Evolutionary conservation across 2,113 vertebrate species (phyloP).

Genomic region (Aepyceros melampus): DNA sequence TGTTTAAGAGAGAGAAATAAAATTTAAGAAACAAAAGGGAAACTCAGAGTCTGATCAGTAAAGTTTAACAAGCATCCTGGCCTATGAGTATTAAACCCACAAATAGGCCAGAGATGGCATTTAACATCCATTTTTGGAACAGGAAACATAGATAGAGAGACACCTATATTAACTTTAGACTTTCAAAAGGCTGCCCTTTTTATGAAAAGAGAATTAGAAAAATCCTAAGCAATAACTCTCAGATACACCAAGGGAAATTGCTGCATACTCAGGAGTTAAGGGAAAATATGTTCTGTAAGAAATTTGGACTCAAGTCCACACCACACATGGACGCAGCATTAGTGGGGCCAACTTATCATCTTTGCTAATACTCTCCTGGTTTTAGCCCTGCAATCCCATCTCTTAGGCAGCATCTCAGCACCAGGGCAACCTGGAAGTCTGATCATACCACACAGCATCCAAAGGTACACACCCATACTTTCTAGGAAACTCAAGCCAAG

Average conservation of each 20-base stretch:
- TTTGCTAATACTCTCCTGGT: background rate
- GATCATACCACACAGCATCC: background rate
- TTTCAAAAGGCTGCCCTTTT: background rate
- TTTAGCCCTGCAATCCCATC: background rate
- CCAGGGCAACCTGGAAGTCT: background rate
- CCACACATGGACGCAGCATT: background rate
- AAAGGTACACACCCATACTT: background rate
- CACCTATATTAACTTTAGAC: background rate
- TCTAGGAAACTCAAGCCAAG: background rate
- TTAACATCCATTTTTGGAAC: background rate
- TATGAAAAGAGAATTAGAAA: background rate
- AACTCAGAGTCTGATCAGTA: background rate
- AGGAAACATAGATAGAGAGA: background rate
- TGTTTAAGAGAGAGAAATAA: background rate
- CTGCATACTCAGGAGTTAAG: background rate
- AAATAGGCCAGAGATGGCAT: background rate
- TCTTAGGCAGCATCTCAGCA: background rate
- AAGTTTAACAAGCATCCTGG: background rate
- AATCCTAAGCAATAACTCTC: background rate
- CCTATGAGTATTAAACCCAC: background rate
- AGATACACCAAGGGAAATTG: background rate
- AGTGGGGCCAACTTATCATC: background rate
- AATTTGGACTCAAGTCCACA: background rate
- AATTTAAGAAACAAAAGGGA: background rate
- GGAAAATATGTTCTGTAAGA: background rate